These are phyloP conservation scores for Limnephilus lunatus DNA, from an alignment of 2,888 invertebrate genomes.

Conservation along the genomic window DNA sequence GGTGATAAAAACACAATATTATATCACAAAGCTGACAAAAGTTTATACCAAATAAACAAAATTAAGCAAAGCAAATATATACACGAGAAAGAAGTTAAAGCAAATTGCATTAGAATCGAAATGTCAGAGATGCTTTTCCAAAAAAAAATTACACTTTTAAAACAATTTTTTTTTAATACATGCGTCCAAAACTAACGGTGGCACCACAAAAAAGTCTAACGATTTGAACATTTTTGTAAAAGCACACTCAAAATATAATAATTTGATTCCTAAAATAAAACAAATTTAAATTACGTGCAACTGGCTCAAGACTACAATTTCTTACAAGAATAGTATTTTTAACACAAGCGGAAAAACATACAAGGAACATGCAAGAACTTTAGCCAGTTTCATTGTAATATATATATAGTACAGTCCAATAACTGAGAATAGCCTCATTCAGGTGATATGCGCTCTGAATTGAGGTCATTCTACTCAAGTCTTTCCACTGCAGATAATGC, in stretches of 20 bases:
- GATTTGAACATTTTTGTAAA: conserved; percentile 1
- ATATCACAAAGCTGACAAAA: neutral
- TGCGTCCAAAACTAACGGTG: conserved; percentile 14
- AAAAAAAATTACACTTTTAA: neutral
- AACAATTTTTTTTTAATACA: neutral
- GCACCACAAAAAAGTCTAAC: conserved; percentile 12
- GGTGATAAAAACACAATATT: neutral
- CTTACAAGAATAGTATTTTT: neutral
- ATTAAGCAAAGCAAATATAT: neutral
- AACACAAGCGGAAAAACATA: neutral
- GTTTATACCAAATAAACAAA: neutral
- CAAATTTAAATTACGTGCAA: neutral
- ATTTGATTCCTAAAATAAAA: conserved; percentile 36
- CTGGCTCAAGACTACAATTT: neutral
- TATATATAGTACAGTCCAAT: neutral
- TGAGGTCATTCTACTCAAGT: neutral
- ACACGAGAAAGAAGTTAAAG: neutral
- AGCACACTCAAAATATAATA: conserved; percentile 12
- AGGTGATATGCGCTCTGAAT: neutral
- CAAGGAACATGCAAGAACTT: neutral
- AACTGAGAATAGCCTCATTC: neutral
- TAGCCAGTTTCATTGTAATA: neutral
- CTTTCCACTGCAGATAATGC: conserved; percentile 4
- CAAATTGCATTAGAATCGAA: neutral
- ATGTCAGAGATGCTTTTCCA: neutral